phyloP scores from a whole-genome alignment of 2,113 vertebrate genomes.

The Alectura lathami region DNA sequence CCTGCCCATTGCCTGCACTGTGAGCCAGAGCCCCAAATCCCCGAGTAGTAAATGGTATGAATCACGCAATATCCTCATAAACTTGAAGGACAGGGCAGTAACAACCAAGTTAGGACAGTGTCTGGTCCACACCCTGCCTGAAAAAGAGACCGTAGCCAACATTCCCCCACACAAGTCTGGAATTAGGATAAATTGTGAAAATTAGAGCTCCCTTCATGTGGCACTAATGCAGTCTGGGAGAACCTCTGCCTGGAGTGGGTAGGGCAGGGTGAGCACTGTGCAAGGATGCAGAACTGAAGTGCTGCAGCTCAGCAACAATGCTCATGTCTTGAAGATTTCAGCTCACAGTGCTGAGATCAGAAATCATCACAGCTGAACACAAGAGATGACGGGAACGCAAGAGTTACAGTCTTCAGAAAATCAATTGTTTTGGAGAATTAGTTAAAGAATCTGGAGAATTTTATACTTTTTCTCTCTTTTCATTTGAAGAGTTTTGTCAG shows the following conservation, averaged over 20 bases:
- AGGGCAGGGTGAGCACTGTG: background rate
- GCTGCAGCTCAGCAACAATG: background rate
- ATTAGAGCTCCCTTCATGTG: background rate
- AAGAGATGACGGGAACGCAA: background rate
- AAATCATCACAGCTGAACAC: background rate
- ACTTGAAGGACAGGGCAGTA: background rate
- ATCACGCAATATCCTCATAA: background rate
- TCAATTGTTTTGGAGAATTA: slow-evolving; percentile 20
- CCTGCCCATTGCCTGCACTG: background rate
- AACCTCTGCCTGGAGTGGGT: background rate
- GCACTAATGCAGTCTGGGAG: background rate
- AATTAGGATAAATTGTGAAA: background rate
- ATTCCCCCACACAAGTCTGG: background rate
- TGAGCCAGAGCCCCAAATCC: background rate
- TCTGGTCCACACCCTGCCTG: background rate
- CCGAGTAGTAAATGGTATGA: background rate
- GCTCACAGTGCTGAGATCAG: background rate
- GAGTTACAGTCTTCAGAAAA: background rate
- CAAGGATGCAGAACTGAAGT: background rate
- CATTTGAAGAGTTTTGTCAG: background rate
- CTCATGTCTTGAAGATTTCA: background rate
- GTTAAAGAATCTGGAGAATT: slow-evolving; percentile 6
- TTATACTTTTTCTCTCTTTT: background rate
- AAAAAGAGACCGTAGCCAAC: background rate
- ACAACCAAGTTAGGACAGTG: background rate